These are phyloP conservation scores for Bradypodion ventrale DNA, from an alignment of 2,797 vertebrate species.

Conservation along the genomic window DNA sequence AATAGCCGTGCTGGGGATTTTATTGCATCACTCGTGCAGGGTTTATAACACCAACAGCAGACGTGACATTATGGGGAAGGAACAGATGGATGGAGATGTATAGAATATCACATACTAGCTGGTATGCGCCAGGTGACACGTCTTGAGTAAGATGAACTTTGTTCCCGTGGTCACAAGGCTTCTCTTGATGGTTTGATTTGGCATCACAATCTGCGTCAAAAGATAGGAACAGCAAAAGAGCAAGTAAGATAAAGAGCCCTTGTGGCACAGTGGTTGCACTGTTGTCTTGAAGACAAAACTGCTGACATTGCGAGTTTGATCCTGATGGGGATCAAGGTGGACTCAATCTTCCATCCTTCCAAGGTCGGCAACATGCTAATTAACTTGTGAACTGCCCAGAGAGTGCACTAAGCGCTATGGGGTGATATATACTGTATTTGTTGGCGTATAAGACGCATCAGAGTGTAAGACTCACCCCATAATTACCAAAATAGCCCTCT, in stretches of 20 bases:
- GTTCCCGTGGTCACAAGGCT: neutral
- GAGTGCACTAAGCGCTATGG: too few species aligned
- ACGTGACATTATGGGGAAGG: neutral
- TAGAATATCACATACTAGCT: neutral
- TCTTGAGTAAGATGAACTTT: slow-evolving; percentile 4
- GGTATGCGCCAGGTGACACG: neutral
- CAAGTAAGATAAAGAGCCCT: neutral
- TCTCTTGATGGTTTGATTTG: neutral
- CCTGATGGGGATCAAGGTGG: too few species aligned
- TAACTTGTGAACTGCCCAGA: too few species aligned
- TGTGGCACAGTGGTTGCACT: too few species aligned
- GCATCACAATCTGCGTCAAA: neutral
- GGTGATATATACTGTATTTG: too few species aligned
- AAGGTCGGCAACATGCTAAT: too few species aligned
- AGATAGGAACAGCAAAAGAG: neutral
- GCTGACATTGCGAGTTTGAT: too few species aligned
- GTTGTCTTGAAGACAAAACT: too few species aligned
- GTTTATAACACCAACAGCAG: neutral
- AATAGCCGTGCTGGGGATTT: neutral
- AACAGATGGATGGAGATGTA: neutral
- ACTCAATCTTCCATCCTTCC: too few species aligned
- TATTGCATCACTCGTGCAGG: neutral
- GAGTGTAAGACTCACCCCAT: too few species aligned
- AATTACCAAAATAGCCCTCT: too few species aligned
- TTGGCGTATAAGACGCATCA: too few species aligned